A percentile compares a stretch with the other conserved stretches of the same genome.
Evolutionary conservation across 2,113 vertebrate species (phyloP).

Genomic region (Spizaetus ornatus): DNA sequence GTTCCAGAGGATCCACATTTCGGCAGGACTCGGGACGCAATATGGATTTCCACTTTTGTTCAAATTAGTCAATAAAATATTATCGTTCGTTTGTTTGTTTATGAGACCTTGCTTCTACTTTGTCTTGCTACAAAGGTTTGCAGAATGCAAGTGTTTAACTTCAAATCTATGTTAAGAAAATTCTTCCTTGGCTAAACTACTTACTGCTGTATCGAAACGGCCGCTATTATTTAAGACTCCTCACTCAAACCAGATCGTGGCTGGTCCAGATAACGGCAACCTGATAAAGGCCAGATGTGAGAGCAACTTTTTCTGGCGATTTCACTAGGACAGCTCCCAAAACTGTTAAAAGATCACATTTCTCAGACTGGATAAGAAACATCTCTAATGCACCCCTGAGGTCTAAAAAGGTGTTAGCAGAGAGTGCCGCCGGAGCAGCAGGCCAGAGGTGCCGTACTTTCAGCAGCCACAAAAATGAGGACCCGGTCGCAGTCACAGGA

Average conservation of each 20-base stretch:
- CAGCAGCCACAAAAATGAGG: neutral
- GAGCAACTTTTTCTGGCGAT: neutral
- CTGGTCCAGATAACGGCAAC: neutral
- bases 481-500: accelerated
- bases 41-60: neutral
- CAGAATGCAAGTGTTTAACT: neutral
- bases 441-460: accelerated
- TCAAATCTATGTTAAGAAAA: neutral
- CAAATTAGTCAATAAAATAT: neutral
- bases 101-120: neutral
- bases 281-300: neutral
- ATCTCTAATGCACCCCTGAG: accelerated
- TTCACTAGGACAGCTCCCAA: neutral
- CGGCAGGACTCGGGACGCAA: neutral
- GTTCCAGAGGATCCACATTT: neutral
- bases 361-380: neutral
- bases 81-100: neutral
- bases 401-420: neutral
- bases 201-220: neutral
- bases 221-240: neutral
- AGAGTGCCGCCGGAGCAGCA: neutral
- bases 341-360: neutral
- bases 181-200: neutral
- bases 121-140: neutral
- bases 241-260: neutral